Evolutionary conservation across 2,797 vertebrate species (phyloP).

Genomic region (Eleutherodactylus coqui): DNA sequence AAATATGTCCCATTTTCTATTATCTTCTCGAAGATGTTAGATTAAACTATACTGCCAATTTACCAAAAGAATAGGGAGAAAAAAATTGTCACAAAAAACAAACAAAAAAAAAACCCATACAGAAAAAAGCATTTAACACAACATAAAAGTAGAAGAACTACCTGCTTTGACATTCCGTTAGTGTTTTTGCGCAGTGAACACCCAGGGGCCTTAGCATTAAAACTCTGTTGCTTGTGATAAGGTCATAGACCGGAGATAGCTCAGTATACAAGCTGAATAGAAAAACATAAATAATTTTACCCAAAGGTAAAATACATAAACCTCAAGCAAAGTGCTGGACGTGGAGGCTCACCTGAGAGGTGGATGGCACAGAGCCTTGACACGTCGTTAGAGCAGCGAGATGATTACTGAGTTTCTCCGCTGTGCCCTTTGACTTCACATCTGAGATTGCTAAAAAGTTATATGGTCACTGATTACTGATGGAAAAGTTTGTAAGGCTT

Average conservation of each 20-base stretch:
- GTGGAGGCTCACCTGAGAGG: constrained; percentile 55
- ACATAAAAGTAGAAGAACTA: constrained; percentile 48
- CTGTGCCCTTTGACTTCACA: constrained; percentile 40
- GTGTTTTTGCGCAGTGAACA: constrained; percentile 50
- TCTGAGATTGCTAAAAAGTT: constrained; percentile 59
- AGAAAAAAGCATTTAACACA: constrained; percentile 31
- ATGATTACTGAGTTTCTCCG: constrained; percentile 47
- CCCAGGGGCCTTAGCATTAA: constrained; percentile 60
- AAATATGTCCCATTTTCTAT: neutral
- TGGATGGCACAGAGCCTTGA: constrained; percentile 35
- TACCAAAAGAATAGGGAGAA: neutral
- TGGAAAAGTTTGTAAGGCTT: constrained; percentile 44
- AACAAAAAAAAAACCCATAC: neutral
- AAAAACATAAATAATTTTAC: constrained; percentile 62
- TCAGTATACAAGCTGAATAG: constrained; percentile 54
- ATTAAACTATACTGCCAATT: neutral
- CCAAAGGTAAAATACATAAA: constrained; percentile 61
- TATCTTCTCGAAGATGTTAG: neutral
- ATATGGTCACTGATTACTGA: constrained; percentile 34
- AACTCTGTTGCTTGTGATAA: constrained; percentile 61
- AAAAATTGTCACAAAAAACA: neutral
- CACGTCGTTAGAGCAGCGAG: constrained; percentile 50
- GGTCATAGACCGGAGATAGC: constrained; percentile 58
- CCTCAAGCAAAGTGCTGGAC: constrained; percentile 20
- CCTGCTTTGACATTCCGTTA: constrained; percentile 58